These are phyloP conservation scores for Nasua narica DNA, from an alignment of 2,797 vertebrate genomes.

Conservation along the genomic window DNA sequence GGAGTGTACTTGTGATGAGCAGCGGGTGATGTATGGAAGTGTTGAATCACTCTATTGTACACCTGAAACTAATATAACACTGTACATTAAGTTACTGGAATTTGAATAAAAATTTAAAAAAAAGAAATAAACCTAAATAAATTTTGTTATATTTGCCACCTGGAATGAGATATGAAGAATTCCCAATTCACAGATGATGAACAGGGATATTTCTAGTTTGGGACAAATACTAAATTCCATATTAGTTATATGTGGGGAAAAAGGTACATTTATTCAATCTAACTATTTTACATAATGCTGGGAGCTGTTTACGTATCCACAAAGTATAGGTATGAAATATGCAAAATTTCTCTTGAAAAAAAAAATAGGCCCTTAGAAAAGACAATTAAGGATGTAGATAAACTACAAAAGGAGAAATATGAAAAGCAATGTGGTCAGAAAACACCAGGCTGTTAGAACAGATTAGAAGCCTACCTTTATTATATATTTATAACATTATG, in stretches of 20 bases:
- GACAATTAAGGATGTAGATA: neutral
- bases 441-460: neutral
- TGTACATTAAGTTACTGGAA: neutral
- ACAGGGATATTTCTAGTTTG: neutral
- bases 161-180: slow-evolving; percentile 11
- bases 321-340: neutral
- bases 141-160: neutral
- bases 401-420: neutral
- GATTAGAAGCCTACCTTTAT: neutral
- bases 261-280: neutral
- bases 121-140: slow-evolving; percentile 15
- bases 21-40: neutral
- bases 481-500: neutral
- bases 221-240: neutral
- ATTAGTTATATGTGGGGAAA: neutral
- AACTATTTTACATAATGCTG: neutral
- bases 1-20: neutral
- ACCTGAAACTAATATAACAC: neutral
- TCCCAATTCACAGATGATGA: neutral
- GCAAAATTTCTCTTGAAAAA: neutral
- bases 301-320: neutral
- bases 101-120: neutral
- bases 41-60: neutral
- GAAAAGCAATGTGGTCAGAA: neutral
- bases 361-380: neutral